Evolutionary conservation across 2,797 vertebrate species (phyloP).

Genomic region (Crocidura indochinensis): DNA sequence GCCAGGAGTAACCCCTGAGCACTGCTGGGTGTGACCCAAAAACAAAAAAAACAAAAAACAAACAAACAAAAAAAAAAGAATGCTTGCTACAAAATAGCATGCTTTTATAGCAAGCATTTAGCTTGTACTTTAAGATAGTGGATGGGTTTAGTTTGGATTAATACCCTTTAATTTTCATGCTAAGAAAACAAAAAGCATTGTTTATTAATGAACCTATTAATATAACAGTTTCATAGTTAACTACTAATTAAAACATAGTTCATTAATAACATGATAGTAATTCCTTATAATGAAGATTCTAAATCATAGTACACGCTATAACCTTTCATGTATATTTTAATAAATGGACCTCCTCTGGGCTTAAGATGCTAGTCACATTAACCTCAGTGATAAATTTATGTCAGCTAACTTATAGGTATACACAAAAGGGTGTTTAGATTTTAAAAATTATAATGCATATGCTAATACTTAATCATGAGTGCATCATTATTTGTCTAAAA

Average conservation of each 20-base stretch:
- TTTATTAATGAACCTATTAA: conserved; percentile 58
- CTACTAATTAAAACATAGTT: neutral
- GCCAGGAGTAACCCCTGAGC: too few species aligned
- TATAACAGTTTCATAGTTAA: conserved; percentile 20
- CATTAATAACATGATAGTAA: conserved; percentile 44
- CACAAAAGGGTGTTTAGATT: neutral
- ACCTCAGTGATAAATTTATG: neutral
- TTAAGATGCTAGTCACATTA: conserved; percentile 12
- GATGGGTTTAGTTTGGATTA: neutral
- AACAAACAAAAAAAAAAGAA: too few species aligned
- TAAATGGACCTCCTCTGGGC: neutral
- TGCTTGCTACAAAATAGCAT: conserved; percentile 40
- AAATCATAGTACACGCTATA: neutral
- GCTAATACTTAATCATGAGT: neutral
- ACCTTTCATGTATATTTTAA: conserved; percentile 1
- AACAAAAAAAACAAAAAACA: too few species aligned
- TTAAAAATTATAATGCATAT: neutral
- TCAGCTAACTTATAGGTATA: neutral
- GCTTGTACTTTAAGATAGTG: neutral
- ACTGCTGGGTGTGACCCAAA: too few species aligned
- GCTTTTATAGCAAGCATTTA: neutral
- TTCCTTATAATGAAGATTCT: conserved; percentile 57
- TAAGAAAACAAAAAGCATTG: conserved; percentile 27
- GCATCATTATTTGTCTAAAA: conserved; percentile 9
- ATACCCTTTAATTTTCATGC: conserved; percentile 16